Base-by-base conservation (phyloP, 2,797 vertebrate genomes). In the Cirrhinus mrigala region DNA sequence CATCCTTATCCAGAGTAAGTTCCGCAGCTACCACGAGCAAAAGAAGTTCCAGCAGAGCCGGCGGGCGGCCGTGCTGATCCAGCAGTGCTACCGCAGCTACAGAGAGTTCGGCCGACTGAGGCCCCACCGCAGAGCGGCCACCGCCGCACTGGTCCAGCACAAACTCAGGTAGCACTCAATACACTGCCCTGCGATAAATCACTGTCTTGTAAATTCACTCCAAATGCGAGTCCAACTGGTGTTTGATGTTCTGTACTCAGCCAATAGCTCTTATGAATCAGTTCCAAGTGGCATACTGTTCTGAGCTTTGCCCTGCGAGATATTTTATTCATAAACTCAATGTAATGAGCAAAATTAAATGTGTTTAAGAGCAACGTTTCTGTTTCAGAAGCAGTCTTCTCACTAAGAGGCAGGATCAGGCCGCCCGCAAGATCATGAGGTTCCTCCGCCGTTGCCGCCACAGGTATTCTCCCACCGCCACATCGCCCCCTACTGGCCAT, bases 1-100 rank as follows among this genome's bases (percentile, higher is more conserved):
- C 97, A 99, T 99, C 96, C 97, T 99, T 88, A 99, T 99, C 97
- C 98, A 99, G 98, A 99, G 98, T 95, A 99, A 98, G 95, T 99
- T 99, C 95, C 97, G 98, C 94, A 98, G 98, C 93, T 99, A 99
- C 86, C 97, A 98, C 0, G 98, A 98, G 88, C 98, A 99, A 94
- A 99, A 99, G 88, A 98, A 96, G 93, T 99, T 99, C 91, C 98
- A 98, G 96, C 98, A 99, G 95, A 99, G 98, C 95, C 96, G 97
- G 60, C 95, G 97, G 48, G 98, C 98, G 0, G 98, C 98, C 0
- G 92, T 99, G 94, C 96, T 99, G 91, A 99, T 99, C 95, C 98
- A 99, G 94, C 98, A 99, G 94, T 99, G 97, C 92, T 99, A 99
- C 89, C 97, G 98, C 94, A 99, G 97, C 94, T 99, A 99, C 93